Evolutionary conservation across 2,113 vertebrate species (phyloP), one percentile per base, ranked within the genome.

Genomic region (Pholis gunnellus): DNA sequence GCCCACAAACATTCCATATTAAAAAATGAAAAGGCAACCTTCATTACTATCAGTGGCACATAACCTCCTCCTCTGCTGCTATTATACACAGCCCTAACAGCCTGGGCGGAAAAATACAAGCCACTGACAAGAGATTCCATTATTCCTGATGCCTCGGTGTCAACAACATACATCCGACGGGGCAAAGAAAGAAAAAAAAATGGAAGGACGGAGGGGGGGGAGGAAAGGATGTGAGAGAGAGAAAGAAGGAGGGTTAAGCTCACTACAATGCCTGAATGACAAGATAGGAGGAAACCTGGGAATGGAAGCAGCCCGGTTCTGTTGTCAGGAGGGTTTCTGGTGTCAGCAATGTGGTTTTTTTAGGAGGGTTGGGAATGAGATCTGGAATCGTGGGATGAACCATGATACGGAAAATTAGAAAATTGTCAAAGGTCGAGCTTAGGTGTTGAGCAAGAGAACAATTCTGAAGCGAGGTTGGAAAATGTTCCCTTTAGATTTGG

Each of bases 11-110:
- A 94, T 93, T 92, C 91, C 91, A 92, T 94, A 94, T 95, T 94
- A 95, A 93, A 95, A 94, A 94, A 93, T 91, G 91, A 94, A 94
- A 94, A 93, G 87, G 87, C 86, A 93, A 93, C 91, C 91, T 95
- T 95, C 94, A 95, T 95, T 95, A 94, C 91, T 93, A 95, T 94
- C 93, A 93, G 92, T 90, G 89, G 84, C 88, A 94, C 93, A 95
- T 91, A 93, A 93, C 91, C 83, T 89, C 85, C 89, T 90, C 79
- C 88, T 91, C 89, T 69, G 88, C 89, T 81, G 83, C 93, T 86
- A 92, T 91, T 94, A 94, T 91, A 91, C 90, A 85, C 81, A 84
- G 72, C 83, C 88, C 83, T 93, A 93, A 93, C 91, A 93, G 93
- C 85, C 86, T 57, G 84, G 89, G 91, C 87, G 69, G 5, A 94